Conservation (phyloP, 2,888 invertebrate genomes). For the Agapostemon virescens region DNA sequence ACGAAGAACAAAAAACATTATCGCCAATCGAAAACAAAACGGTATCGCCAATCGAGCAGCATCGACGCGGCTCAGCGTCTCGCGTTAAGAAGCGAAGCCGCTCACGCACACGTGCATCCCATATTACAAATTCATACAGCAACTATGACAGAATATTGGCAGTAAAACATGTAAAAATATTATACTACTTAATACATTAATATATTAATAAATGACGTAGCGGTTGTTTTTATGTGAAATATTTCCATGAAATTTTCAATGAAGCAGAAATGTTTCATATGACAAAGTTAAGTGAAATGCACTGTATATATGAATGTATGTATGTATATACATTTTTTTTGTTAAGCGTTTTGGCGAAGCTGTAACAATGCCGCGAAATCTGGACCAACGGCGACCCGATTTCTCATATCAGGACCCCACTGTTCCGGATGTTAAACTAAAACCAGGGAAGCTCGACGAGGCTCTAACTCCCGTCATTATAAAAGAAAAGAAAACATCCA, state of each 20-base stretch:
- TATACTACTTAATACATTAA: no score
- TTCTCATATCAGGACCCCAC: constrained; percentile 43
- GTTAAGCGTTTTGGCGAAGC: constrained; percentile 36
- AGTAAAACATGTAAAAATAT: no score
- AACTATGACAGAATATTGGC: no score
- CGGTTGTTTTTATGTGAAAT: neutral
- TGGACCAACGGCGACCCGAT: constrained; percentile 51
- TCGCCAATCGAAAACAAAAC: no score
- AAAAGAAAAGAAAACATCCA: neutral
- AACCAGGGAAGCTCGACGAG: constrained; percentile 17
- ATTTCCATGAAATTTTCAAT: neutral
- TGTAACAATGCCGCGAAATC: constrained; percentile 48
- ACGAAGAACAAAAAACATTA: no score
- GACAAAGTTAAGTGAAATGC: neutral
- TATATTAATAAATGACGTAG: neutral
- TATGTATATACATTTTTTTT: neutral
- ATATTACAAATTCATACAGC: no score
- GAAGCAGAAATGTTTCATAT: neutral
- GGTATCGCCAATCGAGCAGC: no score
- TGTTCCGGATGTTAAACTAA: constrained; percentile 46
- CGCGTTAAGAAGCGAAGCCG: no score
- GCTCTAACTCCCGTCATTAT: constrained; percentile 5
- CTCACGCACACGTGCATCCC: no score
- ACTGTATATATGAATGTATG: neutral
- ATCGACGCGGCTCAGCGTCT: no score